These are phyloP conservation scores for Drepana falcataria DNA, from an alignment of 2,888 invertebrate species.

Conservation along the genomic window DNA sequence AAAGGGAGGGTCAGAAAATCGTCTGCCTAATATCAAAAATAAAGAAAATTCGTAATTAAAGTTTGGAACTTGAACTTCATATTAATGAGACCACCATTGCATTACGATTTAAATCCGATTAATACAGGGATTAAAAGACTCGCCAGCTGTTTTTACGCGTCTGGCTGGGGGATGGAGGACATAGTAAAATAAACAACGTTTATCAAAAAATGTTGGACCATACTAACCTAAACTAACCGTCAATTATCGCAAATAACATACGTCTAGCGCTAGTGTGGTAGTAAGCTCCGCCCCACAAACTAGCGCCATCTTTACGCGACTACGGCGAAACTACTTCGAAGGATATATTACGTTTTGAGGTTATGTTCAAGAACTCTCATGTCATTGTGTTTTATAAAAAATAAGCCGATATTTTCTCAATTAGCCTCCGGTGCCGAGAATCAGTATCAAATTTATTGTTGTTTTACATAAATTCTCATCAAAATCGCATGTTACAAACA, in stretches of 20 bases:
- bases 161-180: conserved; percentile 19
- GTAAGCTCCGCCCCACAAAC: conserved; percentile 40
- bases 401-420: too few relatives aligned
- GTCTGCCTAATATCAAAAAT: too few relatives aligned
- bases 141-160: conserved; percentile 27
- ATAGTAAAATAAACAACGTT: conserved; percentile 44
- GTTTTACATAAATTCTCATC: too few relatives aligned
- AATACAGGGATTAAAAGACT: conserved; percentile 31
- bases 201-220: conserved; percentile 44
- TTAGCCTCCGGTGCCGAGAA: too few relatives aligned
- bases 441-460: too few relatives aligned
- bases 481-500: conserved; percentile 2
- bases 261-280: conserved; percentile 32
- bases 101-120: conserved; percentile 13
- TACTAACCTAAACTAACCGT: conserved; percentile 30
- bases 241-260: conserved; percentile 43
- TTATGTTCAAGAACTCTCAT: conserved; percentile 30
- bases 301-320: conserved; percentile 44
- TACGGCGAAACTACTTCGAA: conserved; percentile 15
- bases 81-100: too few relatives aligned
- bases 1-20: too few relatives aligned
- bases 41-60: too few relatives aligned
- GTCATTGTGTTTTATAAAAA: conserved; percentile 3
- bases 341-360: conserved; percentile 35
- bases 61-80: too few relatives aligned